Percentiles rank a stretch among this genome's conserved stretches.
These are phyloP conservation scores for Drosophila aff. DNA, from an alignment of 1,140 invertebrate species.

Conservation along the genomic window DNA sequence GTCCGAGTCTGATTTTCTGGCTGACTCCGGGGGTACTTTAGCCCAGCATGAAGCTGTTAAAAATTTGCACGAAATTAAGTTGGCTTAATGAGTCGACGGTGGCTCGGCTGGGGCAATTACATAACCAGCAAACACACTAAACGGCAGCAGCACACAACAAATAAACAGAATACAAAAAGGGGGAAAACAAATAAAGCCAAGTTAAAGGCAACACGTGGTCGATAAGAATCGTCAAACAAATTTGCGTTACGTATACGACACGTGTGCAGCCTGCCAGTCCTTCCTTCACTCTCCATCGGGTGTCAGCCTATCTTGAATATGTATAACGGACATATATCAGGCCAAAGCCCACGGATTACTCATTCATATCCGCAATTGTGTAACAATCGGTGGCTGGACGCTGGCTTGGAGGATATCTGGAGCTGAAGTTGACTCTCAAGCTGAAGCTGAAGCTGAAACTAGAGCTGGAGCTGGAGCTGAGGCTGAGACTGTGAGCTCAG, in stretches of 20 bases:
- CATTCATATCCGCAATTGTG: constrained; percentile 83
- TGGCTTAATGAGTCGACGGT: constrained; percentile 68
- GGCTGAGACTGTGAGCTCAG: constrained; percentile 14
- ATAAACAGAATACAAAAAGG: neutral
- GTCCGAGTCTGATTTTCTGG: neutral
- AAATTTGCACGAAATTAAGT: constrained; percentile 78
- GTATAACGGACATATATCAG: constrained; percentile 79
- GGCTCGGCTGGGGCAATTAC: constrained; percentile 53
- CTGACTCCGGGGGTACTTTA: constrained; percentile 37
- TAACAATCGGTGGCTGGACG: constrained; percentile 41
- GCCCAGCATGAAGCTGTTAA: constrained; percentile 76
- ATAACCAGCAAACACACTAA: constrained; percentile 46
- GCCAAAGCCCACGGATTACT: constrained; percentile 82
- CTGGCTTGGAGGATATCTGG: constrained; percentile 26
- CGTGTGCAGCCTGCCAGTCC: constrained; percentile 64
- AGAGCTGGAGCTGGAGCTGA: constrained; percentile 44
- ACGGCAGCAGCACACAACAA: constrained; percentile 7
- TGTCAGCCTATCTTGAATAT: constrained; percentile 51
- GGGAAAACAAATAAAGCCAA: constrained; percentile 2
- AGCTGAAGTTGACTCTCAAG: constrained; percentile 1
- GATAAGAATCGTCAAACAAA: constrained; percentile 78
- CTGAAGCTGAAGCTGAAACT: constrained; percentile 12
- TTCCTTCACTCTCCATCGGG: constrained; percentile 20
- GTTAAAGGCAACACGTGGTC: constrained; percentile 60
- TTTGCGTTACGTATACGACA: constrained; percentile 82